Evolutionary conservation across 2,797 vertebrate species (phyloP).

Genomic region (Echeneis naucrates): DNA sequence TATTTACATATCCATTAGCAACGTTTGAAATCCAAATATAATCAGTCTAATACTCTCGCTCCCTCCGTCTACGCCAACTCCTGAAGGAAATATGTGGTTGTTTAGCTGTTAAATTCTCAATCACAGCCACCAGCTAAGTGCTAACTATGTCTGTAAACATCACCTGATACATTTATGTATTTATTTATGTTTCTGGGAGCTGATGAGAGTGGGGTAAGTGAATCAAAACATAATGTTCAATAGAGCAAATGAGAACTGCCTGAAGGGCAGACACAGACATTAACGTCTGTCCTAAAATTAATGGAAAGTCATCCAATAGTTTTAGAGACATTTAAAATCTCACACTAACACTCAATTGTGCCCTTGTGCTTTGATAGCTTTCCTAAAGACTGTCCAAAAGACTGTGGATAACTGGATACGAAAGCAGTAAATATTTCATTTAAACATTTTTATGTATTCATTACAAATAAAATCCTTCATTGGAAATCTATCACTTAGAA

Average conservation of each 20-base stretch:
- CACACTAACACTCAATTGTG: no score
- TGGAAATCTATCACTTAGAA: neutral
- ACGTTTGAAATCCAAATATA: neutral
- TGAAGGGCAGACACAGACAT: neutral
- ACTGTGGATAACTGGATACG: neutral
- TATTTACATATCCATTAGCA: neutral
- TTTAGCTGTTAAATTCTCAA: neutral
- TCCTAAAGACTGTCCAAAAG: neutral
- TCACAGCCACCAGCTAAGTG: neutral
- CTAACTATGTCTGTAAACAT: neutral
- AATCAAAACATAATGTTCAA: neutral
- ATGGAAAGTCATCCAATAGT: neutral
- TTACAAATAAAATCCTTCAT: neutral
- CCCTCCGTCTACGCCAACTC: neutral
- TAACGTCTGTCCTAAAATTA: no score
- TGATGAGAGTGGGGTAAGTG: neutral
- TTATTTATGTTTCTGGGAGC: no score
- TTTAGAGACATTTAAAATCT: neutral
- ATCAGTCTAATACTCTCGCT: neutral
- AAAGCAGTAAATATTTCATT: neutral
- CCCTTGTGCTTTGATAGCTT: neutral
- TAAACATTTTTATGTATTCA: neutral
- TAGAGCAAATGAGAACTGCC: neutral
- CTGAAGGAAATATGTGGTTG: neutral
- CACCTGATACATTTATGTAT: no score